Evolutionary conservation across 2,888 invertebrate genomes (phyloP), one percentile per base, ranked within the genome.

Genomic region (Aplocera efformata): DNA sequence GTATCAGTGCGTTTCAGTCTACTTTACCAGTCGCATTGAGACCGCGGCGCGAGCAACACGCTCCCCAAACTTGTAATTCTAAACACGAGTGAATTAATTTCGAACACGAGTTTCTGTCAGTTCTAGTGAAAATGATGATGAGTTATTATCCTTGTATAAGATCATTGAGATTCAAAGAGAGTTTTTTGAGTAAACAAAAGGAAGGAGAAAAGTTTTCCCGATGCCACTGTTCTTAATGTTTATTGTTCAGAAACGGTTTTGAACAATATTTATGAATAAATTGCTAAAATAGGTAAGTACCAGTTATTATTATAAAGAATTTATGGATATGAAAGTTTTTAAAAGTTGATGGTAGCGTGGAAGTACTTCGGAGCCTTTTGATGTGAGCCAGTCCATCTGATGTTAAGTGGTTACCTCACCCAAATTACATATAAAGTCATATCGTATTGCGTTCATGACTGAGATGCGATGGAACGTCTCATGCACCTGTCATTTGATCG

Each of bases 31-130:
- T 82, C 67, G 67, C 63, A 53, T 65, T 67, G 63, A 64, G 70
- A 58, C 61, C 75, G 73, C 64, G 68, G 49, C 49, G 45, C 56
- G 60, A 53, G 67, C 50, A 65, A 59, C 76, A 74, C 79, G 82
- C 69, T 63, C 56, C 42, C 42, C 38, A 33, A 35, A 42, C 41
- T 41, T 38, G 56, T 57, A 58, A 41, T 53, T 53, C 42, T 56
- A 49, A 56, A 59, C 55, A 30, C 58, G 62, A 71, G 71, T 63
- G 64, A 69, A 67, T 67, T 36, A 64, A 69, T 67, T 71, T 59
- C 31, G 28, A 42, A 63, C 63, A 71, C 64, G 65, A 63, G 50
- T 58, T 43, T 50, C 43, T 39, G 22, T 17, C 47, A 10, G 28
- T 27, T 22, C 7, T 29, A 41, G 54, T 54, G 57, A 58, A 65